Evolutionary conservation across 2,888 invertebrate species (phyloP).

Genomic region (Cerastoderma edule): DNA sequence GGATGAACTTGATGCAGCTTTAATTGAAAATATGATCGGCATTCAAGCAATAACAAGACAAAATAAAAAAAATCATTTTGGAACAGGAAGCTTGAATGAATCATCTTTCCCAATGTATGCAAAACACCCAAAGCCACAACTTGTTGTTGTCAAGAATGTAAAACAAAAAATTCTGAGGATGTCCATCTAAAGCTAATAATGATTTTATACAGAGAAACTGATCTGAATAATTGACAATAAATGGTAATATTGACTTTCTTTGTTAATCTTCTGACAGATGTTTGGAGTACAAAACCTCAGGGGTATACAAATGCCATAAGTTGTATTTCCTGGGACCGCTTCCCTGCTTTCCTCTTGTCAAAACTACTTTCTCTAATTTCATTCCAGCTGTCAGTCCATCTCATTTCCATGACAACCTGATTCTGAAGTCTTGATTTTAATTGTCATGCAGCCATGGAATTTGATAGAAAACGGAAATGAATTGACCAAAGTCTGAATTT

Average conservation of each 20-base stretch:
- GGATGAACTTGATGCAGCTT: too few relatives aligned
- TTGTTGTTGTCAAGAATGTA: neutral
- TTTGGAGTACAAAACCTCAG: conserved; percentile 20
- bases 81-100: too few relatives aligned
- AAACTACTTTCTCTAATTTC: conserved; percentile 28
- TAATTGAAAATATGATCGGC: too few relatives aligned
- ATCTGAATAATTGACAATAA: conserved; percentile 19
- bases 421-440: conserved; percentile 12
- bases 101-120: too few relatives aligned
- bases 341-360: conserved; percentile 21
- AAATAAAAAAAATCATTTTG: too few relatives aligned
- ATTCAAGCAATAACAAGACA: too few relatives aligned
- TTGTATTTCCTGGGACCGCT: conserved; percentile 23
- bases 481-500: neutral
- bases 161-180: neutral
- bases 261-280: conserved; percentile 26
- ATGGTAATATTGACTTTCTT: conserved; percentile 27
- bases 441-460: neutral
- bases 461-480: conserved; percentile 13
- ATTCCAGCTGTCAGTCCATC: conserved; percentile 26
- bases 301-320: conserved; percentile 29
- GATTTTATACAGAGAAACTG: conserved; percentile 18
- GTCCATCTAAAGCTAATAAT: conserved; percentile 9
- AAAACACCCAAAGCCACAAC: neutral
- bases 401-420: conserved; percentile 25